Base-by-base conservation (phyloP, 2,113 vertebrate genomes). In the Ploceus nigricollis region DNA sequence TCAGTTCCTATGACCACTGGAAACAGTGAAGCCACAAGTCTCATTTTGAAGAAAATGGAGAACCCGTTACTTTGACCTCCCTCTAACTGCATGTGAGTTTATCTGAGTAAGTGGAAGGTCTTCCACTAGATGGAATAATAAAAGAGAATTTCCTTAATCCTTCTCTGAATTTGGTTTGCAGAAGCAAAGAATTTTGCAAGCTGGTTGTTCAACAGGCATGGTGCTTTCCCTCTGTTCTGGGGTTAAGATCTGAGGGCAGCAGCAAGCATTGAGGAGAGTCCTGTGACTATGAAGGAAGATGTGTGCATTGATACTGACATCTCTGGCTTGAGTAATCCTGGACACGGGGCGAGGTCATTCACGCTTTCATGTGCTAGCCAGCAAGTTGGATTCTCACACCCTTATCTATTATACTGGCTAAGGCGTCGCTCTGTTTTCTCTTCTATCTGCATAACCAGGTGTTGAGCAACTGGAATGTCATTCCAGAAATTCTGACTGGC, bases 401-500 rank as follows among this genome's bases (percentile, higher is more conserved):
- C 94, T 96, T 96, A 95, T 97, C 96, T 95, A 22, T 90, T 88
- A 66, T 56, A 66, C 71, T 23, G 76, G 95, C 90, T 93, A 81
- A 96, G 96, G 96, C 76, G 92, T 96, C 39, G 14, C 90, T 93
- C 89, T 96, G 92, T 93, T 97, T 96, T 96, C 89, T 93, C 93
- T 85, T 85, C 93, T 56, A 93, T 95, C 94, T 95, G 85, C 96
- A 87, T 94, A 96, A 96, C 88, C 92, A 90, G 82, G 90, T 58
- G 50, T 96, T 97, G 92, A 93, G 96, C 96, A 97, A 97, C 86
- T 87, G 90, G 80, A 90, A 78, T 81, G 92, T 93, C 92, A 94
- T 96, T 96, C 92, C 95, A 96, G 92, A 96, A 93, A 78, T 96
- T 96, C 93, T 94, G 88, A 95, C 68, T 96, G 92, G 37, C 88